Evolutionary conservation across 2,797 vertebrate genomes (phyloP), one percentile per base, ranked within the genome.

Genomic region (Pseudomugil tenellus): DNA sequence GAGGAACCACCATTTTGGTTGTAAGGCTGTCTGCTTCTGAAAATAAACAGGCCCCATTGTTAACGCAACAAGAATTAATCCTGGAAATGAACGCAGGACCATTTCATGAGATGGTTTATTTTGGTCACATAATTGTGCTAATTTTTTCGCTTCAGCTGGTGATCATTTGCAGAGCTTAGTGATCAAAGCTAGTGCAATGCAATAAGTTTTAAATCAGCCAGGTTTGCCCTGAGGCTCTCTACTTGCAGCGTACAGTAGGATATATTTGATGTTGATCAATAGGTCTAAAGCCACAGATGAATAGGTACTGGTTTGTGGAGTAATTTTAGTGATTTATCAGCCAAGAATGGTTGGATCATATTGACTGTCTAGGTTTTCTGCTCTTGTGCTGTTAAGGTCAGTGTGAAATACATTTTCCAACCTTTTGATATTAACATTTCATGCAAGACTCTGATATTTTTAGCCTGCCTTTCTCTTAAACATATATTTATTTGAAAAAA

Each of bases 31-130:
- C 19, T 1, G 6, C 31, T 66, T 46, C 23, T 63, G 34, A 37
- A 63, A 70, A 81, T 26, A 48, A 31, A 58, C 19, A 49, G 23
- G 39, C 53, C 46, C 28, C 32, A 16, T 63, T 29, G 52, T 28
- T 55, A 1, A 8, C 25, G 46, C 34, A 59, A 21, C 53, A 54
- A 55, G 16, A 23, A 71, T 66, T n/a, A 25, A 58, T 71, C 23
- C 54, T 56, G 3, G 49, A 71, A 61, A 72, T 53, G 14, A 79
- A 56, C 21, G 35, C 10, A 73, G 13, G 54, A 28, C 0, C 1
- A 46, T 64, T 69, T 63, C 23, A 49, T 0, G 3, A 41, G 16
- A 19, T 13, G 43, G 26, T 59, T 48, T 56, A n/a, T 46, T 4
- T 43, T 11, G 8, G 21, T 13, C 37, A 21, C 16, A 35, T 13